Conservation (phyloP, 2,113 vertebrate genomes). For the Edolisoma coerulescens region DNA sequence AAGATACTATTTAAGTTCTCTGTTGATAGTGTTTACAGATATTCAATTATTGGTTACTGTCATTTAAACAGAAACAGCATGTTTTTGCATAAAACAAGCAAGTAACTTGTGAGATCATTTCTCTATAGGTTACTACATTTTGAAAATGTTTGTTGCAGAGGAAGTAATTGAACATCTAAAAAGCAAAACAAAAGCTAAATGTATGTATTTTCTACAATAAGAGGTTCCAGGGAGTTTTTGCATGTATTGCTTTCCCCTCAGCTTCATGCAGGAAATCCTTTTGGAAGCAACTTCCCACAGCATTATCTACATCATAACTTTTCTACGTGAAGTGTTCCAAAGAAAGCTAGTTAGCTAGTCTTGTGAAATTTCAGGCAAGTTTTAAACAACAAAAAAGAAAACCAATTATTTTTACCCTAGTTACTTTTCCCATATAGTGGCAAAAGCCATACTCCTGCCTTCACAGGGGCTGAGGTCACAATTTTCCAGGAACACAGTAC, state of each 20-base stretch:
- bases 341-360: background rate
- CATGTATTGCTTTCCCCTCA: background rate
- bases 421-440: background rate
- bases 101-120: background rate
- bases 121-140: background rate
- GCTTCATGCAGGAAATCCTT: background rate
- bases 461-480: background rate
- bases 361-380: background rate
- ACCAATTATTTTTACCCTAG: background rate
- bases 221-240: background rate
- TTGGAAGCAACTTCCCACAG: background rate
- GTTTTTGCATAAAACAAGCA: background rate
- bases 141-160: background rate
- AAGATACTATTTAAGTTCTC: constrained; percentile 26
- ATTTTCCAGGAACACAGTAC: background rate
- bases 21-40: constrained; percentile 52
- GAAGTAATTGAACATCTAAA: background rate
- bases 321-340: background rate
- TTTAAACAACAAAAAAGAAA: background rate
- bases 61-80: constrained; percentile 28
- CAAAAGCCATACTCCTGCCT: background rate
- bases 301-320: background rate
- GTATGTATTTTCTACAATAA: background rate
- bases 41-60: constrained; percentile 26
- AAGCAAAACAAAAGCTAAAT: background rate